A percentile compares a stretch with the other conserved stretches of the same genome.
Evolutionary conservation across 1,140 invertebrate species (phyloP).

Genomic region (Ceratoteleas bidentatus): DNA sequence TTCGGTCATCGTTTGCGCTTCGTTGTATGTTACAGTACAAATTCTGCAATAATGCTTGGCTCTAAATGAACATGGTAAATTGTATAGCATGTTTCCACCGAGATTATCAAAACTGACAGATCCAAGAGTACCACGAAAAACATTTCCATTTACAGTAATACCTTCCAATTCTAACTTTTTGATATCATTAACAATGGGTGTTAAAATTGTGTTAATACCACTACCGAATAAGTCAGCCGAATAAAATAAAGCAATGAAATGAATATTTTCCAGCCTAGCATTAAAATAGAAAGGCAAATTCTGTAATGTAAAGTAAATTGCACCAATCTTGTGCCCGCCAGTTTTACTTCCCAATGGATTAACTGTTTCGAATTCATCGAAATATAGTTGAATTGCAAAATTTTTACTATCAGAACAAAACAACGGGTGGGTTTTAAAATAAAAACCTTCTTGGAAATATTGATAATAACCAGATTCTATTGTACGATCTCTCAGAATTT

Average conservation of each 20-base stretch:
- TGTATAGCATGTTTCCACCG: slow-evolving; percentile 48
- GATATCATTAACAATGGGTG: slow-evolving; percentile 25
- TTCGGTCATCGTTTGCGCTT: slow-evolving; percentile 9
- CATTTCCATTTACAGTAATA: not conserved
- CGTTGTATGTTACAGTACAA: slow-evolving; percentile 31
- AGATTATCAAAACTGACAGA: slow-evolving; percentile 55
- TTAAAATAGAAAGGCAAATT: slow-evolving; percentile 44
- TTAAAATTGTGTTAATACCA: slow-evolving; percentile 26
- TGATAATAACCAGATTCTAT: too few species aligned
- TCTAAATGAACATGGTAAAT: slow-evolving; percentile 38
- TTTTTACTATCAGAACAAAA: slow-evolving; percentile 4
- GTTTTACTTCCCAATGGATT: slow-evolving; percentile 55
- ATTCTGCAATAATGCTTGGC: slow-evolving; percentile 52
- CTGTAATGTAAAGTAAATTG: slow-evolving; percentile 38
- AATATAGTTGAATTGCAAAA: slow-evolving; percentile 27
- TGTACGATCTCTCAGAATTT: slow-evolving; percentile 1
- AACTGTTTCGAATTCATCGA: slow-evolving; percentile 39
- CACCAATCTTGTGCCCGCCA: slow-evolving; percentile 44
- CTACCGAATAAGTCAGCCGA: slow-evolving; percentile 23
- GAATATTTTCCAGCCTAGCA: slow-evolving; percentile 35
- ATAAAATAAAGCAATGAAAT: slow-evolving; percentile 52
- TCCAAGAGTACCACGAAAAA: slow-evolving; percentile 29
- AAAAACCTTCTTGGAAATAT: slow-evolving; percentile 9
- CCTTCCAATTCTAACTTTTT: not conserved
- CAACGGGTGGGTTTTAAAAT: slow-evolving; percentile 30